A percentile compares a stretch with the other conserved stretches of the same genome.
phyloP scores from a whole-genome alignment of 2,888 invertebrate species.

The Ennomos erosarius region DNA sequence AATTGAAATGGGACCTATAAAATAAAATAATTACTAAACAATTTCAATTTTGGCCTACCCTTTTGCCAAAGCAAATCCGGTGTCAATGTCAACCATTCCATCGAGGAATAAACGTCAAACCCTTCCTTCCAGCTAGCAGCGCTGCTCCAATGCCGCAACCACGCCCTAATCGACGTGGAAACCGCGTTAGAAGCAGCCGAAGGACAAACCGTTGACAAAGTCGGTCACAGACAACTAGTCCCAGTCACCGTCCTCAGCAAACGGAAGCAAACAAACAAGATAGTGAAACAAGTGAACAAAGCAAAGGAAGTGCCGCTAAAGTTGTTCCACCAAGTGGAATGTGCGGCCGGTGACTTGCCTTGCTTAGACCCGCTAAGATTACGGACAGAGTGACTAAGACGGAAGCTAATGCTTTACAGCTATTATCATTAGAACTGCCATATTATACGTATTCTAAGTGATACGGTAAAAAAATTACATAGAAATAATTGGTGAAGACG shows the following conservation, averaged over 20 bases:
- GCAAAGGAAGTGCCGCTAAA: slow-evolving; percentile 75
- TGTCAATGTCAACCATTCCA: too few species aligned
- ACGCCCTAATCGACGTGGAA: slow-evolving; percentile 79
- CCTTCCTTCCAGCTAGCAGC: slow-evolving; percentile 64
- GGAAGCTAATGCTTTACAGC: slow-evolving; percentile 64
- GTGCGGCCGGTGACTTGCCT: slow-evolving; percentile 65
- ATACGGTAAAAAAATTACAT: too few species aligned
- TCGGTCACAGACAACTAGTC: slow-evolving; percentile 60
- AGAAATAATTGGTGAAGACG: too few species aligned
- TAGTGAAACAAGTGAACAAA: slow-evolving; percentile 48
- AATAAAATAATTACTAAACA: too few species aligned
- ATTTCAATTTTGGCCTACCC: too few species aligned
- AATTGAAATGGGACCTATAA: too few species aligned
- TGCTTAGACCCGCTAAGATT: slow-evolving; percentile 69
- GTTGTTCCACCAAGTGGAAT: slow-evolving; percentile 73
- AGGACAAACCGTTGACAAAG: slow-evolving; percentile 57
- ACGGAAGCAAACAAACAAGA: slow-evolving; percentile 27
- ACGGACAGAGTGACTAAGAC: slow-evolving; percentile 75
- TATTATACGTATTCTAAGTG: too few species aligned
- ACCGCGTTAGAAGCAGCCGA: slow-evolving; percentile 82
- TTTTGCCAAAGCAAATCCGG: too few species aligned
- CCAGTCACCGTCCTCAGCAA: slow-evolving; percentile 57
- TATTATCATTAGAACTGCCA: slow-evolving; percentile 57
- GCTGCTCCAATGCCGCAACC: slow-evolving; percentile 74
- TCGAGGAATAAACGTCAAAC: not conserved